A percentile compares a stretch with the other conserved stretches of the same genome.
These are phyloP conservation scores for Caenorhabditis tropicalis DNA, from an alignment of 1,140 invertebrate species.

Conservation along the genomic window DNA sequence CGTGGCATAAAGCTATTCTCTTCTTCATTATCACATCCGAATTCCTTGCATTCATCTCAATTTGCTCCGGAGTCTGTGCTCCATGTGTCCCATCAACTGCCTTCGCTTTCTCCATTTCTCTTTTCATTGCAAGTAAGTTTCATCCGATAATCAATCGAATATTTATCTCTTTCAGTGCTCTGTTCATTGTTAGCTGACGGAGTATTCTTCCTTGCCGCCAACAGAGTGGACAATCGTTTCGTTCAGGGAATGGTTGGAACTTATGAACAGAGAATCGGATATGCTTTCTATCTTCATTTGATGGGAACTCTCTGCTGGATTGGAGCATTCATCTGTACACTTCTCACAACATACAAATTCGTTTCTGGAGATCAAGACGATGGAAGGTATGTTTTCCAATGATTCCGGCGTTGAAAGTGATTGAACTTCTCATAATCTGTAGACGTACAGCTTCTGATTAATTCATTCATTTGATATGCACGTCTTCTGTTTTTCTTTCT, in stretches of 20 bases:
- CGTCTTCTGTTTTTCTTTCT: background rate
- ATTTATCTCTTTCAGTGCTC: constrained; percentile 59
- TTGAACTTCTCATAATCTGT: too few species aligned
- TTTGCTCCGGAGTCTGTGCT: constrained; percentile 69
- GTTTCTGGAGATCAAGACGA: constrained; percentile 54
- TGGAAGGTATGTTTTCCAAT: constrained; percentile 34
- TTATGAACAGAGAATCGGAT: constrained; percentile 67
- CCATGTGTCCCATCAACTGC: constrained; percentile 69
- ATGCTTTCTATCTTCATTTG: constrained; percentile 71
- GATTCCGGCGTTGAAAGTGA: background rate
- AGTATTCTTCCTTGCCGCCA: constrained; percentile 71
- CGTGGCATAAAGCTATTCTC: constrained; percentile 69
- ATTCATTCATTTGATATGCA: constrained; percentile 15
- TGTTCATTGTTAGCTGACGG: constrained; percentile 69
- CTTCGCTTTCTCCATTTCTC: constrained; percentile 69
- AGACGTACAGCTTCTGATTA: background rate
- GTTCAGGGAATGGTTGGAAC: constrained; percentile 69
- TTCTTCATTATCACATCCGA: constrained; percentile 70
- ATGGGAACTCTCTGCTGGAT: constrained; percentile 68
- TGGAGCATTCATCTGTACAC: constrained; percentile 64
- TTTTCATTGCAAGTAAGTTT: constrained; percentile 67
- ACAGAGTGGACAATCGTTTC: constrained; percentile 70
- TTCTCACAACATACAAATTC: constrained; percentile 72
- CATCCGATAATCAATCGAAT: background rate
- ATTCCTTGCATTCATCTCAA: constrained; percentile 67